Evolutionary conservation across 2,797 vertebrate species (phyloP).

Genomic region (Hoplostethus mediterraneus): DNA sequence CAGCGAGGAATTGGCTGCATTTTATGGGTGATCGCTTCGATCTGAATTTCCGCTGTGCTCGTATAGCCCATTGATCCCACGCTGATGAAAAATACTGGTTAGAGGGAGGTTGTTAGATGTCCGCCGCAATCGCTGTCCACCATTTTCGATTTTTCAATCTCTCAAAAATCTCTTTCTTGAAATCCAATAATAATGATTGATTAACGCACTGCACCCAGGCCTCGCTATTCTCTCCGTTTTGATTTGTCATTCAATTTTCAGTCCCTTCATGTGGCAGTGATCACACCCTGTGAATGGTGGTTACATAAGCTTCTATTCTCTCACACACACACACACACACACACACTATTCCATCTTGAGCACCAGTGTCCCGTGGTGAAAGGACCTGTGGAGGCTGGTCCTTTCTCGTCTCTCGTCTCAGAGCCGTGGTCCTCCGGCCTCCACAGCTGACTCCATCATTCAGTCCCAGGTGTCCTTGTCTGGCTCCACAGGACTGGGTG

Average conservation of each 20-base stretch:
- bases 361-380: conserved; percentile 24
- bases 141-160: neutral
- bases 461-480: conserved; percentile 72
- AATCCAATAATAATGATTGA: no score
- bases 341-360: conserved; percentile 19
- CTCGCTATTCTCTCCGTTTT: neutral
- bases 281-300: conserved; percentile 16
- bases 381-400: conserved; percentile 40
- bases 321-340: conserved; percentile 18
- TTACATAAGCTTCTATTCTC: conserved; percentile 47
- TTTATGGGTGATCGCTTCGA: conserved; percentile 10
- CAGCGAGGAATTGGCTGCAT: neutral
- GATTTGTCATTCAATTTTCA: neutral
- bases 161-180: neutral
- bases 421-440: conserved; percentile 33
- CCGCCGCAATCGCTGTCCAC: neutral
- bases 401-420: conserved; percentile 10
- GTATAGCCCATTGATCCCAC: neutral
- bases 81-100: conserved; percentile 28
- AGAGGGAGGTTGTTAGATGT: neutral
- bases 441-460: conserved; percentile 67
- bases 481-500: conserved; percentile 80
- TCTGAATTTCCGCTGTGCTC: conserved; percentile 1
- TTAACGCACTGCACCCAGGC: no score
- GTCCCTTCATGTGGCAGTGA: conserved; percentile 1